A percentile compares a stretch with the other conserved stretches of the same genome.
phyloP scores from a whole-genome alignment of 2,113 vertebrate species.

The Sylvietta virens region DNA sequence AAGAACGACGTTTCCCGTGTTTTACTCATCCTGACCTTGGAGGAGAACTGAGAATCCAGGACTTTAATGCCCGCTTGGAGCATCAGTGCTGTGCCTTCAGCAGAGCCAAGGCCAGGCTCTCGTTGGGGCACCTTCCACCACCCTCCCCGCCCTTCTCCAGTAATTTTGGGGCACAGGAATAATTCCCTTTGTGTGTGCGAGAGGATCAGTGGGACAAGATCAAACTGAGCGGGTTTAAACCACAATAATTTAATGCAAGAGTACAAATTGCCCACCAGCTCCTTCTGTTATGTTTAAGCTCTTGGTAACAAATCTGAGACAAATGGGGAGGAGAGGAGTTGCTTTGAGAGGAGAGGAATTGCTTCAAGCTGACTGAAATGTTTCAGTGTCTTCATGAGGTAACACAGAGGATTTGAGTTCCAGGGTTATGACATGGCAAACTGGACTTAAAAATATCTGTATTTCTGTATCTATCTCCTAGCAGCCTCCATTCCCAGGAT shows the following conservation, averaged over 20 bases:
- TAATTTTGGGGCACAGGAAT: not conserved
- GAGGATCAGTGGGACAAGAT: not conserved
- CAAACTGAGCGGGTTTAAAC: not conserved
- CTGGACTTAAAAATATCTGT: not conserved
- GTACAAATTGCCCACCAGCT: not conserved
- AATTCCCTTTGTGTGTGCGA: not conserved
- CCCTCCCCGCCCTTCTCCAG: not conserved
- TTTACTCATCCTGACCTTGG: no score
- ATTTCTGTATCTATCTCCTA: not conserved
- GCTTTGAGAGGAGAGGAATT: not conserved
- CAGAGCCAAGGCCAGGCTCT: not conserved
- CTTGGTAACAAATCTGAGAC: not conserved
- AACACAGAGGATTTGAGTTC: not conserved
- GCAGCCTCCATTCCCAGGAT: not conserved
- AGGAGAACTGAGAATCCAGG: no score
- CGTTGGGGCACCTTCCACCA: accelerated
- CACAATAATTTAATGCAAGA: not conserved
- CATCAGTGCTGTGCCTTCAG: accelerated
- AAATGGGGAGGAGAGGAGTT: not conserved
- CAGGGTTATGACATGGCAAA: not conserved
- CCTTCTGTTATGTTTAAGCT: not conserved
- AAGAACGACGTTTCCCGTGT: no score
- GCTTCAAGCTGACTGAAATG: not conserved
- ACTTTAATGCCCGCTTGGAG: accelerated
- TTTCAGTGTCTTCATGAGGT: not conserved